Evolutionary conservation across 2,113 vertebrate species (phyloP).

Genomic region (Crocuta crocuta): DNA sequence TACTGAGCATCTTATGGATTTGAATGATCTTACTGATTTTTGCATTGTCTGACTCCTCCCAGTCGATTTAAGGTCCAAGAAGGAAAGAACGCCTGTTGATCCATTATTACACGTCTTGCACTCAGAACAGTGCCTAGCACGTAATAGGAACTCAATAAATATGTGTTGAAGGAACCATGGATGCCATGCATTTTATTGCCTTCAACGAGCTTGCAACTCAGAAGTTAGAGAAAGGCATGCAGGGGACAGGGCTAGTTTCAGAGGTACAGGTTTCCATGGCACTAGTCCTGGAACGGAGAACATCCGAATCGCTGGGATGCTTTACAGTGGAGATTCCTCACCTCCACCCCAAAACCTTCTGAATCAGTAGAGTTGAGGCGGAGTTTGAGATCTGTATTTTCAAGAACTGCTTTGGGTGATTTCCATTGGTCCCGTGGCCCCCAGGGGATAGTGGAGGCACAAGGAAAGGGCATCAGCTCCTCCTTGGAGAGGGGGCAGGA

Average conservation of each 20-base stretch:
- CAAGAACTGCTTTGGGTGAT: not conserved
- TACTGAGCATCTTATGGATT: not conserved
- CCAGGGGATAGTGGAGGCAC: not conserved
- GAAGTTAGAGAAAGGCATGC: not conserved
- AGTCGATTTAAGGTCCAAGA: not conserved
- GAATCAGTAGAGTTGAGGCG: not conserved
- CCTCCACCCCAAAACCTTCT: not conserved
- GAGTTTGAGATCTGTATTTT: not conserved
- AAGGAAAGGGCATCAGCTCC: not conserved
- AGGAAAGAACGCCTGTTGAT: not conserved
- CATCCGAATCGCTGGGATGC: not conserved
- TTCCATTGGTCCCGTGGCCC: too few relatives aligned
- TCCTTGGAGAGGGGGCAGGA: not conserved
- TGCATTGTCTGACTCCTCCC: not conserved
- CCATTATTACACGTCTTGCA: not conserved
- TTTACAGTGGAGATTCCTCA: not conserved
- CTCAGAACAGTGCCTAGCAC: not conserved
- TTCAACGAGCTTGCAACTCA: not conserved
- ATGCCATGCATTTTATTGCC: not conserved
- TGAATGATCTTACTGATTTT: not conserved
- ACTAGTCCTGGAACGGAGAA: not conserved
- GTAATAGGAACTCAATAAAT: too few relatives aligned
- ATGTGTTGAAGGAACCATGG: not conserved
- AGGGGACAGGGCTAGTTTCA: too few relatives aligned
- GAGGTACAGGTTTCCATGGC: accelerated